Evolutionary conservation across 2,113 vertebrate species (phyloP), one percentile per base, ranked within the genome.

Genomic region (Cheirogaleus medius): DNA sequence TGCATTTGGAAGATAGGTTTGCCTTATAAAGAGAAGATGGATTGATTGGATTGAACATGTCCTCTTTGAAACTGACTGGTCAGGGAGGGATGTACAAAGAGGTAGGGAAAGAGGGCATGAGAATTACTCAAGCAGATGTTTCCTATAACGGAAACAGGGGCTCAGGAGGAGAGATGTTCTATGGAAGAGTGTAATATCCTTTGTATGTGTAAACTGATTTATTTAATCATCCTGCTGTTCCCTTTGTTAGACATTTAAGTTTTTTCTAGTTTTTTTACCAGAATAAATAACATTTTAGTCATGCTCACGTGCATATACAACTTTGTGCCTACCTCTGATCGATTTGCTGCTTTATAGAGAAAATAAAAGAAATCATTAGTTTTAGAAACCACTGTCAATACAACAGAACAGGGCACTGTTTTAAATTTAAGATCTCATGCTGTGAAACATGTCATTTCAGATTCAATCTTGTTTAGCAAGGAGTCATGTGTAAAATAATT

Each of bases 241-340:
- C 18, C 37, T 91, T 85, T 78, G 23, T 69, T 42, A 15, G 20
- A 37, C 17, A 8, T 90, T 87, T 90, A 73, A 49, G 12, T 5
- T 47, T 29, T 73, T 85, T 54, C 32, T 25, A 74, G 32, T 66
- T 83, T 82, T 87, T 93, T 87, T 42, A 74, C 11, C n/a, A 92
- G 27, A 88, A 78, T 44, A 63, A 95, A 87, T 49, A 56, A n/a
- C 82, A 95, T 27, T 90, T 95, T 84, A 25, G 44, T n/a, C 10
- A 32, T 37, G 23, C 2, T 39, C 25, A 29, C 15, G 7, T 52
- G 37, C 34, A 21, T 37, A 58, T 23, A 29, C 7, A 77, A 60
- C 15, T 69, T 85, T 69, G 17, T 64, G 17, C 39, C 25, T 56
- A 56, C 32, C n/a, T 49, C 44, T 60, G 34, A 56, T 66, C 82